phyloP scores from a whole-genome alignment of 2,113 vertebrate genomes.

The Poicephalus gulielmi region DNA sequence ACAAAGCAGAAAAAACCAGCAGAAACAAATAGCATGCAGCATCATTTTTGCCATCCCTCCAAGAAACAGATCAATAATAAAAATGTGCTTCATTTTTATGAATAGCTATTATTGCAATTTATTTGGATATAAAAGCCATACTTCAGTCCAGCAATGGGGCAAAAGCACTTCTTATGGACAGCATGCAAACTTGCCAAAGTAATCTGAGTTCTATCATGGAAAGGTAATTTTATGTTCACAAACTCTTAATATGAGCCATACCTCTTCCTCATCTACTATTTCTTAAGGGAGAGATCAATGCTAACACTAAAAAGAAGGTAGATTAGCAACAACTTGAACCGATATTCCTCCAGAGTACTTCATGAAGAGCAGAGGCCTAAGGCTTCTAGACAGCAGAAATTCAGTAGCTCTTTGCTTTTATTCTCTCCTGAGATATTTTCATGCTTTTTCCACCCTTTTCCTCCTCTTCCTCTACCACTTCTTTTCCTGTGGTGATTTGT shows the following conservation, averaged over 20 bases:
- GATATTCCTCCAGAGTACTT: background rate
- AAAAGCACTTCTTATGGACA: background rate
- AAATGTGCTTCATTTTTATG: slow-evolving; percentile 20
- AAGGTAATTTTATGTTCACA: background rate
- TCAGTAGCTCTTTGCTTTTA: background rate
- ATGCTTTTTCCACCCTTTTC: background rate
- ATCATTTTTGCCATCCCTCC: background rate
- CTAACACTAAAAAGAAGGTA: background rate
- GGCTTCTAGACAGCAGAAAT: background rate
- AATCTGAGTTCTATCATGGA: background rate
- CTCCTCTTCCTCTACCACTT: background rate
- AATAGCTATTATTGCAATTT: background rate
- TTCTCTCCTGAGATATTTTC: background rate
- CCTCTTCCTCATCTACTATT: background rate
- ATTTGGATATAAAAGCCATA: slow-evolving; percentile 7
- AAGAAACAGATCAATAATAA: slow-evolving; percentile 42
- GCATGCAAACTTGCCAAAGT: background rate
- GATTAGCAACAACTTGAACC: background rate
- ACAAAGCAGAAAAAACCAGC: background rate
- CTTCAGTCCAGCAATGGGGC: background rate
- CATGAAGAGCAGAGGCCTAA: background rate
- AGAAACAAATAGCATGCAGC: background rate
- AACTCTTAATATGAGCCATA: background rate
- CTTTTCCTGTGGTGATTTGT: background rate
- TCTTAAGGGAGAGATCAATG: background rate